These are phyloP conservation scores for Clarias gariepinus DNA, from an alignment of 2,113 vertebrate species.

Conservation along the genomic window DNA sequence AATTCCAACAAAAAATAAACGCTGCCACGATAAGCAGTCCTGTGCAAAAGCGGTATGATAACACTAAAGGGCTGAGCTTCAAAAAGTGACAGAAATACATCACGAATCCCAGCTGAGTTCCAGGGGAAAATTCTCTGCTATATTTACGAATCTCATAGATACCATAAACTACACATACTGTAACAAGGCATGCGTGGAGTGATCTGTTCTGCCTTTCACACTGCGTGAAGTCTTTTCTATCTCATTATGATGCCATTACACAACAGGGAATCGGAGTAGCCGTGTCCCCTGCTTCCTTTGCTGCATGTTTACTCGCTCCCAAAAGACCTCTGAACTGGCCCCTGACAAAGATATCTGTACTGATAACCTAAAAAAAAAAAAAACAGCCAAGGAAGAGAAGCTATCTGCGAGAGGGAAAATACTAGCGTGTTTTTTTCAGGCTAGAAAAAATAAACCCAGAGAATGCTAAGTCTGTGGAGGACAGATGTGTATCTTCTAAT, in stretches of 20 bases:
- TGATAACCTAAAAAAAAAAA: constrained; percentile 64
- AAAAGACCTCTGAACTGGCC: constrained; percentile 69
- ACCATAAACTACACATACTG: neutral
- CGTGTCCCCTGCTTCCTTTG: constrained; percentile 50
- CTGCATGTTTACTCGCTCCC: constrained; percentile 62
- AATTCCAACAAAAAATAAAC: no score
- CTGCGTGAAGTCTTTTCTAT: constrained; percentile 66
- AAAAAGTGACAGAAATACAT: neutral
- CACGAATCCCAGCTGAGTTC: neutral
- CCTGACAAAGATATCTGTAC: constrained; percentile 62
- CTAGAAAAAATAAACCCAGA: constrained; percentile 70
- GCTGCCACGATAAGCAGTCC: neutral
- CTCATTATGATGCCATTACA: constrained; percentile 60
- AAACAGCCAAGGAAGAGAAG: constrained; percentile 50
- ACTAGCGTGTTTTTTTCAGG: constrained; percentile 56
- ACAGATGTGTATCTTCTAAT: constrained; percentile 70
- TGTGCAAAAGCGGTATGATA: neutral
- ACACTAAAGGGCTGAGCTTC: neutral
- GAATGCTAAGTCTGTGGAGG: constrained; percentile 59
- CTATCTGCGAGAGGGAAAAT: constrained; percentile 62
- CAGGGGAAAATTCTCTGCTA: neutral
- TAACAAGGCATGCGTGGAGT: neutral
- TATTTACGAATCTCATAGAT: neutral
- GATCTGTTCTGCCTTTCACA: constrained; percentile 56
- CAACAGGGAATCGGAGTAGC: constrained; percentile 34